Percentiles rank a stretch among this genome's conserved stretches.
Evolutionary conservation across 2,797 vertebrate genomes (phyloP).

Genomic region (Euthynnus affinis): DNA sequence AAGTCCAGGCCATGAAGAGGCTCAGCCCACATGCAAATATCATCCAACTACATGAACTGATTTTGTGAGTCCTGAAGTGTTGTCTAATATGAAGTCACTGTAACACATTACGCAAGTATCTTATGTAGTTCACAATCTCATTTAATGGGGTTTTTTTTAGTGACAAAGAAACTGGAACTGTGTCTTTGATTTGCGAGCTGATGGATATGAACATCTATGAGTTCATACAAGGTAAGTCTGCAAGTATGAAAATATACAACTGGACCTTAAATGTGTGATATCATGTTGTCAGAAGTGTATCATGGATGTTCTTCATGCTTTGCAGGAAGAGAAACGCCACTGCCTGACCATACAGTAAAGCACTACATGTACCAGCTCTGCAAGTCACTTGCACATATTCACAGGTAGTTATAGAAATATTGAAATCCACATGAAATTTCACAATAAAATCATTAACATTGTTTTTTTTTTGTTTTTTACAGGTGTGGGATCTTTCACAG

Average conservation of each 20-base stretch:
- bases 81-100: not conserved
- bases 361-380: conserved; percentile 91
- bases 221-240: conserved; percentile 88
- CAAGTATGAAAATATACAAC: not conserved
- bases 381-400: conserved; percentile 90
- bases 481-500: conserved; percentile 94
- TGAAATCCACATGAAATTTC: not conserved
- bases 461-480: conserved; percentile 43
- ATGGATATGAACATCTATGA: conserved; percentile 97
- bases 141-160: conserved; percentile 80
- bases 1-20: conserved; percentile 90
- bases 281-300: not conserved
- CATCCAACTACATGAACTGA: conserved; percentile 88
- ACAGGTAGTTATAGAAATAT: conserved; percentile 82
- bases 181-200: conserved; percentile 93
- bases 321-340: conserved; percentile 88
- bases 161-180: conserved; percentile 89
- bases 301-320: not conserved
- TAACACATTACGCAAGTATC: not conserved
- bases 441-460: too few species aligned
- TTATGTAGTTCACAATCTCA: not conserved
- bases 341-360: conserved; percentile 86
- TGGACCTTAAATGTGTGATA: not conserved
- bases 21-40: conserved; percentile 90
- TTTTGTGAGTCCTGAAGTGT: conserved; percentile 88